Base-by-base conservation (phyloP, 2,113 vertebrate species). In the Anolis sagrei region DNA sequence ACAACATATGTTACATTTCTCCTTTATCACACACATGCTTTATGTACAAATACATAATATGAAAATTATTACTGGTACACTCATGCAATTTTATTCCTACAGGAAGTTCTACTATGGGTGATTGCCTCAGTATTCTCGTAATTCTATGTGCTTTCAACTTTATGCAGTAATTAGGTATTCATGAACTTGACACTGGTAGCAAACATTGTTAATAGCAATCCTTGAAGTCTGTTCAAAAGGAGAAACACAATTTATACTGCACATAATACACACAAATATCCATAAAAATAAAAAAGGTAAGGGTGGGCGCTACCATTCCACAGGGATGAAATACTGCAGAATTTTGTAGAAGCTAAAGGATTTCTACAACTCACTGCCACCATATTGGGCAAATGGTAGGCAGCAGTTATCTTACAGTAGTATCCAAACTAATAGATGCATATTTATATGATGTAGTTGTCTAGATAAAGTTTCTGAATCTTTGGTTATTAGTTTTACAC, bases 11-110 rank as follows among this genome's bases (percentile, higher is more conserved):
- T 9, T 34, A 49, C 27, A 27, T 49, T 81, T 74, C 51, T 7
- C 8, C 19, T 66, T 44, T 49, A 25, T 61, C 54, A 21, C 39
- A 62, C 58, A 64, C 34, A 1, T n/a, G 7, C 48, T n/a, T 76
- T 64, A 73, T 85, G n/a, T 79, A 36, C 27, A 85, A 48, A 36
- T 72, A 61, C 51, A 79, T 61, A 44, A 73, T 32, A 36, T 32
- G 36, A 72, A 21, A 64, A 76, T 49, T 36, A 51, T 68, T 49
- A 36, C 54, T 32, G 51, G n/a, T 36, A 51, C 21, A 51, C 4
- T 75, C 58, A 66, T 7, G 29, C 23, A 21, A 7, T 76, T 84
- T 49, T 76, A 36, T 76, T 34, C 39, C 11, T 54, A 54, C 32
- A 68, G 61, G 39, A 49, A 19, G 4, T 44, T 80, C 66, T 27